Conservation (phyloP, 2,113 vertebrate genomes). For the Arothron firmamentum region DNA sequence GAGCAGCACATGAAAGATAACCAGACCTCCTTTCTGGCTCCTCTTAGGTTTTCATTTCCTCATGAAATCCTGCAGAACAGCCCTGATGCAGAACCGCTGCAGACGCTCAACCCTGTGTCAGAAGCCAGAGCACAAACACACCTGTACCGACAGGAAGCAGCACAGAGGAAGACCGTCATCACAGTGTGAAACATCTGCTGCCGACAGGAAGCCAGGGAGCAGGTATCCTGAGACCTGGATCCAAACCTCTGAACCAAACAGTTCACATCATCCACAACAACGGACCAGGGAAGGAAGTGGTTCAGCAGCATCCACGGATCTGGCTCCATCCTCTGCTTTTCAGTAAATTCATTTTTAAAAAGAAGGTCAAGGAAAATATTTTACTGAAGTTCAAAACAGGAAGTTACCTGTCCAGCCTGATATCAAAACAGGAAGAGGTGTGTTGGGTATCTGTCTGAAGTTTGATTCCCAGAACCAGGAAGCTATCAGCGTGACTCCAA, state of each 20-base stretch:
- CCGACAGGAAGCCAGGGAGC: conserved; percentile 28
- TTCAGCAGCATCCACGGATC: conserved; percentile 24
- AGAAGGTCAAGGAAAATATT: too few relatives aligned
- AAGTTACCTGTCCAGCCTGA: too few relatives aligned
- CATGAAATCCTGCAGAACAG: too few relatives aligned
- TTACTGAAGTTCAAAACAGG: too few relatives aligned
- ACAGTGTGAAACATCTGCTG: conserved; percentile 31
- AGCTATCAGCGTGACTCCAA: too few relatives aligned
- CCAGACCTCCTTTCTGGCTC: too few relatives aligned
- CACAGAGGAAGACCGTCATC: conserved; percentile 3
- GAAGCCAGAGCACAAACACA: conserved; percentile 17
- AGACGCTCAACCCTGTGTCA: conserved; percentile 4
- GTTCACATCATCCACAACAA: conserved; percentile 30
- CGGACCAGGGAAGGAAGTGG: conserved; percentile 41
- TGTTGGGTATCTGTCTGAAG: too few relatives aligned
- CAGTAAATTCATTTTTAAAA: not conserved
- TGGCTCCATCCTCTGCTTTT: conserved; percentile 1
- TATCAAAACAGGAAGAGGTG: too few relatives aligned
- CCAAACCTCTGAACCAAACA: conserved; percentile 25
- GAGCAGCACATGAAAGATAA: too few relatives aligned
- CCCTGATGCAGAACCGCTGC: too few relatives aligned
- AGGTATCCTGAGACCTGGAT: conserved; percentile 13
- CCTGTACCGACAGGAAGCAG: conserved; percentile 41
- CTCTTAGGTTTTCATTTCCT: too few relatives aligned
- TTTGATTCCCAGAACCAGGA: too few relatives aligned